Conservation (phyloP, 1,140 invertebrate genomes). For the Mycetomoellerius zeteki region DNA sequence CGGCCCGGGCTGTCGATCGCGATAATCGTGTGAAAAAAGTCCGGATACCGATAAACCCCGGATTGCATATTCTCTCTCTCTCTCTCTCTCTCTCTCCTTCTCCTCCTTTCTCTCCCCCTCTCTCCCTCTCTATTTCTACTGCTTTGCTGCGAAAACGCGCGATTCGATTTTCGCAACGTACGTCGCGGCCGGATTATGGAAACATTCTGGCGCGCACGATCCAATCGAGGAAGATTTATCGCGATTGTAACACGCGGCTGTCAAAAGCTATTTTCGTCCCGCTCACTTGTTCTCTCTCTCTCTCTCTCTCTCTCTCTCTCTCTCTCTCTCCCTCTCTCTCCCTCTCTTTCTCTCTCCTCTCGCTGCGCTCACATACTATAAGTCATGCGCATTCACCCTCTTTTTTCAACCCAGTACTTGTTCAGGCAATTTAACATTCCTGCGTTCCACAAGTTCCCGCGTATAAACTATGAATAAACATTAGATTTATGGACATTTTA, state of each 20-base stretch:
- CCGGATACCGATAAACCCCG: constrained; percentile 1
- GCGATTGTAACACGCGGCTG: constrained; percentile 76
- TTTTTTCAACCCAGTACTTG: constrained; percentile 16
- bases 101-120: background rate
- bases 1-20: constrained; percentile 19
- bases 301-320: background rate
- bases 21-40: constrained; percentile 35
- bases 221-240: constrained; percentile 70
- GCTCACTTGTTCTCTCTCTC: constrained; percentile 1
- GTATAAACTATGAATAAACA: constrained; percentile 43
- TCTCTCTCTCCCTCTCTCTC: background rate
- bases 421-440: constrained; percentile 51
- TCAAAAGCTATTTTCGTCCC: constrained; percentile 77
- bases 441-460: constrained; percentile 6
- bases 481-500: constrained; percentile 16
- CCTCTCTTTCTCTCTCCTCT: background rate
- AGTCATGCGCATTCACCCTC: constrained; percentile 65
- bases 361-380: constrained; percentile 53
- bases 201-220: constrained; percentile 48
- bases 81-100: background rate
- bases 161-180: constrained; percentile 67
- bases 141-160: constrained; percentile 36
- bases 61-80: background rate
- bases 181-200: constrained; percentile 67
- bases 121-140: background rate